Conservation (phyloP, 2,888 invertebrate species). For the Hypomecis atomaria region DNA sequence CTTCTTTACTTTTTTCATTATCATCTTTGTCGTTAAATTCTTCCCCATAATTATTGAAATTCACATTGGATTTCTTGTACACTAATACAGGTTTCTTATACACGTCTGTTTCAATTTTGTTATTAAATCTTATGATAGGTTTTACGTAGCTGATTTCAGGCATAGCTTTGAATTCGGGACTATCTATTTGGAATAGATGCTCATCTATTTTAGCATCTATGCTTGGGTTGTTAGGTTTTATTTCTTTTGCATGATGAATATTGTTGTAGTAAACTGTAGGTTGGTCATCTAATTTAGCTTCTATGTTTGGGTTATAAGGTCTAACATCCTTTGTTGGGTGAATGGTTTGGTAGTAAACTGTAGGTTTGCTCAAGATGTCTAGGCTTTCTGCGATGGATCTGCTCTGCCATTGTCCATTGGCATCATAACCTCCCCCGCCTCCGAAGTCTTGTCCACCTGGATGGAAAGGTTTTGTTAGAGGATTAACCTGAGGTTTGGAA, state of each 20-base stretch:
- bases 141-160: conserved; percentile 39
- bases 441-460: conserved; percentile 63
- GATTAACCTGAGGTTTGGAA: conserved; percentile 37
- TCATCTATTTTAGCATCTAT: neutral
- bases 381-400: conserved; percentile 63
- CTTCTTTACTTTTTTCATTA: neutral
- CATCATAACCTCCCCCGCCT: conserved; percentile 66
- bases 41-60: conserved; percentile 27
- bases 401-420: conserved; percentile 80
- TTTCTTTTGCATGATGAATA: conserved; percentile 17
- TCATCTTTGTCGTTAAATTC: conserved; percentile 10
- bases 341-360: conserved; percentile 25
- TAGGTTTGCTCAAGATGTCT: conserved; percentile 49
- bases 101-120: conserved; percentile 38
- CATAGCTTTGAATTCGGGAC: conserved; percentile 6
- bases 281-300: neutral
- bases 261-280: neutral
- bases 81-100: conserved; percentile 36
- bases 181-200: neutral
- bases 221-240: neutral
- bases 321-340: neutral
- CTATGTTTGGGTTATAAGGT: neutral
- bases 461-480: conserved; percentile 47
- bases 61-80: conserved; percentile 41
- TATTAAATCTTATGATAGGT: conserved; percentile 48